phyloP scores from a whole-genome alignment of 2,797 vertebrate species.

The Falco naumanni region DNA sequence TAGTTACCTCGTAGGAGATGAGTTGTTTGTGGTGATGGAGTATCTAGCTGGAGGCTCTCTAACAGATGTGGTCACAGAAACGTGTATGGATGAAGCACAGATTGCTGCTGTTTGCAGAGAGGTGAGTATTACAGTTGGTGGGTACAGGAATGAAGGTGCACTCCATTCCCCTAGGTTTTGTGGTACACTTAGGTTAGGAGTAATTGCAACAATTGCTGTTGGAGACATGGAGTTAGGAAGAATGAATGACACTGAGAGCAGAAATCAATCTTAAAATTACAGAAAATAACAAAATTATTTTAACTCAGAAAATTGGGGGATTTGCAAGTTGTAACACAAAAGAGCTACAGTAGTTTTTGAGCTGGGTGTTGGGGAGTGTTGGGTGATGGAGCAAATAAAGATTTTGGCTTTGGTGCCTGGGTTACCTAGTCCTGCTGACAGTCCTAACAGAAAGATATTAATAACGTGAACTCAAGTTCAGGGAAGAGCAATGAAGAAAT shows the following conservation, averaged over 20 bases:
- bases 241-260: not conserved
- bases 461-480: not conserved
- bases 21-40: constrained; percentile 98
- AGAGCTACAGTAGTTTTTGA: not conserved
- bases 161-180: fast-evolving
- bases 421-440: not conserved
- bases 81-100: constrained; percentile 98
- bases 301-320: not conserved
- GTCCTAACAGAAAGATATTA: not conserved
- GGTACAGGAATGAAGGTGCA: not conserved
- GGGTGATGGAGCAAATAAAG: not conserved
- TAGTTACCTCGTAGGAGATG: constrained; percentile 92
- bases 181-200: not conserved
- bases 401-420: not conserved
- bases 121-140: constrained; percentile 73
- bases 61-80: constrained; percentile 98
- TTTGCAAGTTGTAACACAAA: not conserved
- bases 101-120: constrained; percentile 98
- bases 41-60: constrained; percentile 96
- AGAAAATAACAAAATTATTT: not conserved
- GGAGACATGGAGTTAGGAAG: not conserved
- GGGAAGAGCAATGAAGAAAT: not conserved
- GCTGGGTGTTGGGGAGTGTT: not conserved
- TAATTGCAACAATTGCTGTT: not conserved
- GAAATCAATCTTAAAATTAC: not conserved